Percentiles rank a stretch among this genome's conserved stretches.
These are phyloP conservation scores for Rafetus swinhoei DNA, from an alignment of 2,113 vertebrate genomes.

Conservation along the genomic window DNA sequence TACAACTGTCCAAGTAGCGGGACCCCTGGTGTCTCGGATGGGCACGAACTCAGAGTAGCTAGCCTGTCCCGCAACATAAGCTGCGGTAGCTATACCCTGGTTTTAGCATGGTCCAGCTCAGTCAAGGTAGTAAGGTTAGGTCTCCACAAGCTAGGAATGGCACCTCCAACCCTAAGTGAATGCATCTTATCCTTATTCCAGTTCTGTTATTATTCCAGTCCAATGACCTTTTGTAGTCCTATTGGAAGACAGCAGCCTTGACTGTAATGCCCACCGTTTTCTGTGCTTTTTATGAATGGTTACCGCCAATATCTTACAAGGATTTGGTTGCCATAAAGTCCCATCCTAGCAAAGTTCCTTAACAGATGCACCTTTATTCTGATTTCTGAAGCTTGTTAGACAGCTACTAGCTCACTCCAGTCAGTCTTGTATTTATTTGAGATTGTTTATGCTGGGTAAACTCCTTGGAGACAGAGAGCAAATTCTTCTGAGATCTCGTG, in stretches of 20 bases:
- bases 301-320: not conserved
- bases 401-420: not conserved
- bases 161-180: fast-evolving
- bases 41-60: no score
- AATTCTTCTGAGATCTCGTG: slow-evolving; percentile 59
- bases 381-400: not conserved
- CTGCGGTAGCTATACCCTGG: no score
- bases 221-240: not conserved
- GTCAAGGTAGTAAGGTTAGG: not conserved
- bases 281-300: not conserved
- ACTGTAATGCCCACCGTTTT: not conserved
- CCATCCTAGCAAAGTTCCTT: not conserved
- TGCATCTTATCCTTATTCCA: not conserved
- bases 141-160: not conserved
- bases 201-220: not conserved
- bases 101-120: no score
- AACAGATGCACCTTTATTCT: not conserved
- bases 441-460: slow-evolving; percentile 72
- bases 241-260: not conserved
- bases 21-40: no score
- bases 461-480: slow-evolving; percentile 75
- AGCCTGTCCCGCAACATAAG: no score
- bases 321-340: not conserved
- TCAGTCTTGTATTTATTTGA: slow-evolving; percentile 42
- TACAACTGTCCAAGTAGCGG: no score